Conservation (phyloP, 2,113 vertebrate species). For the Helogale parvula region DNA sequence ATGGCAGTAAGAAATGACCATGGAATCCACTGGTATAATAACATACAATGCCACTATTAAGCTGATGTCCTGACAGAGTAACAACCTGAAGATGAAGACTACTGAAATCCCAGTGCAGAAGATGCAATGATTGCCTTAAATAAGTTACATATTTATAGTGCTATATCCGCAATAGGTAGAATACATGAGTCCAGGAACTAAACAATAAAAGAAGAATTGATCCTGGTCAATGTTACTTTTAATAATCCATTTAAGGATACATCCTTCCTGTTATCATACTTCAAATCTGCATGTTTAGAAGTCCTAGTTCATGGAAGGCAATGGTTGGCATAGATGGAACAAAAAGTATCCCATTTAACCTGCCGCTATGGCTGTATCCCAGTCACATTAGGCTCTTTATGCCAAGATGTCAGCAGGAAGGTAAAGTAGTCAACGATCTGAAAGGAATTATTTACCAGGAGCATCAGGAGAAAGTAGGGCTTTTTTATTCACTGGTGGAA, state of each 20-base stretch:
- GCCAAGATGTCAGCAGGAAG: not conserved
- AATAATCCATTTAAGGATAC: not conserved
- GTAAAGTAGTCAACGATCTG: not conserved
- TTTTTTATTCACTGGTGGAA: not conserved
- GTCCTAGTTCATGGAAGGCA: not conserved
- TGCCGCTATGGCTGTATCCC: not conserved
- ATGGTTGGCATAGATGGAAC: not conserved
- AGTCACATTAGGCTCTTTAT: not conserved
- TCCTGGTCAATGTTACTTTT: not conserved
- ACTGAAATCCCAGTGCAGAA: not conserved
- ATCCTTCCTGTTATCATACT: not conserved
- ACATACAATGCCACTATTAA: not conserved
- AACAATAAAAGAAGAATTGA: not conserved
- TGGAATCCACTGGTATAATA: not conserved
- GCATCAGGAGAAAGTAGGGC: not conserved
- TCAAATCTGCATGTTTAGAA: not conserved
- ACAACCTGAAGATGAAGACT: not conserved
- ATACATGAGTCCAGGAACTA: not conserved
- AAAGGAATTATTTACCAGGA: not conserved
- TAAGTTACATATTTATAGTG: not conserved
- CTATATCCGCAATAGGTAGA: not conserved
- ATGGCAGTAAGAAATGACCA: not conserved
- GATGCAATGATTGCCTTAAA: not conserved
- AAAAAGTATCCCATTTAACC: not conserved
- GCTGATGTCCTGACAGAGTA: not conserved